phyloP scores from a whole-genome alignment of 2,113 vertebrate species.

The Columba livia region DNA sequence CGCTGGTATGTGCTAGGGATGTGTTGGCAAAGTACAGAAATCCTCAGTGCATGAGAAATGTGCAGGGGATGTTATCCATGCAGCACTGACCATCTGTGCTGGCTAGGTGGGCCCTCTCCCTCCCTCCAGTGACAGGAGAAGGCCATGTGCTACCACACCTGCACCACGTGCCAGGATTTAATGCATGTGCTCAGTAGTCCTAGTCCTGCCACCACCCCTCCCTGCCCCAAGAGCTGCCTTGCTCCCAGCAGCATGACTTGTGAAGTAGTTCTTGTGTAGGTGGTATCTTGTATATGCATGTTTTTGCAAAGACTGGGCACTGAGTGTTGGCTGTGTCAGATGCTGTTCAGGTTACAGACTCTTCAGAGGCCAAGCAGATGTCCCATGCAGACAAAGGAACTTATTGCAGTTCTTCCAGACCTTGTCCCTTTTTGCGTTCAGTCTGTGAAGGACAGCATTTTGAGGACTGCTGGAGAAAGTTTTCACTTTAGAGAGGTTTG shows the following conservation, averaged over 20 bases:
- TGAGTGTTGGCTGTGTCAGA: neutral
- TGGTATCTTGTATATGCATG: accelerated
- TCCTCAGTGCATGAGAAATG: neutral
- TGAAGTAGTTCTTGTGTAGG: neutral
- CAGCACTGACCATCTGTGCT: neutral
- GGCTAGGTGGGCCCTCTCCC: neutral
- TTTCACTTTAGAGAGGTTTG: neutral
- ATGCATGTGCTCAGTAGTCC: accelerated
- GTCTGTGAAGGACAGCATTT: neutral
- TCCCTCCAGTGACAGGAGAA: neutral
- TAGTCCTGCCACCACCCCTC: neutral
- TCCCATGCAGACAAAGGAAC: accelerated
- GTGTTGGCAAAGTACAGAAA: neutral
- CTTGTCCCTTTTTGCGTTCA: neutral
- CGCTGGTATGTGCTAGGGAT: neutral
- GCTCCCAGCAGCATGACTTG: accelerated
- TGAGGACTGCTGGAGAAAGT: neutral
- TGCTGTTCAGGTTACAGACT: accelerated
- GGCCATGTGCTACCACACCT: accelerated
- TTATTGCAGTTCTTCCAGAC: neutral
- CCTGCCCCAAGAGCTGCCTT: neutral
- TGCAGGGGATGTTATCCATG: neutral
- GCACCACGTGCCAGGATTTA: neutral
- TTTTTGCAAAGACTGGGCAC: neutral
- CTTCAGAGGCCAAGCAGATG: neutral